Conservation (phyloP, 2,113 vertebrate species). For the Podarcis muralis region DNA sequence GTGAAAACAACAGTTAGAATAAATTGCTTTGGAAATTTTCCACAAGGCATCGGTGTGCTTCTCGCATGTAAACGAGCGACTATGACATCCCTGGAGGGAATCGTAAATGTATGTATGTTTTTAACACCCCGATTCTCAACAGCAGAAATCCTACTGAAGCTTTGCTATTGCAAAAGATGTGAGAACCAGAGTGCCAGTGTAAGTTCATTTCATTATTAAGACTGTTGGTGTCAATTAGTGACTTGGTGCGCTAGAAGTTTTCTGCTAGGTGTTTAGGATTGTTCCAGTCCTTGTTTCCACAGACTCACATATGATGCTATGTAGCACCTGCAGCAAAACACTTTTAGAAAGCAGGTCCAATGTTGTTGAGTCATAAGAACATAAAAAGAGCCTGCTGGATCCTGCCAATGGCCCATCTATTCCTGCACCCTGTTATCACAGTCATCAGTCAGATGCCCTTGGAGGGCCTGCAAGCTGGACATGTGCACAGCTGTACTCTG, state of each 20-base stretch:
- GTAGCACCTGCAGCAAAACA: background rate
- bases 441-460: too few relatives aligned
- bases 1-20: slow-evolving; percentile 37
- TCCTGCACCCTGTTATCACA: too few relatives aligned
- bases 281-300: background rate
- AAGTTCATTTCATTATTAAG: slow-evolving; percentile 33
- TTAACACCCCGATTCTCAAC: background rate
- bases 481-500: too few relatives aligned
- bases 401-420: too few relatives aligned
- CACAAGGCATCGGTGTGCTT: slow-evolving; percentile 39
- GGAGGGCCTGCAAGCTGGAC: too few relatives aligned
- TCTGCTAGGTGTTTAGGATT: background rate
- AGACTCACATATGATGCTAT: background rate
- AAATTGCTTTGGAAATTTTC: slow-evolving; percentile 50
- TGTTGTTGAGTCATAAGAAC: background rate
- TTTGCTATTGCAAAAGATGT: background rate
- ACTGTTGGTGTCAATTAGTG: slow-evolving; percentile 16
- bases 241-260: background rate
- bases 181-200: background rate
- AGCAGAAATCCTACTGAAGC: background rate
- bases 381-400: too few relatives aligned
- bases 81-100: background rate
- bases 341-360: background rate
- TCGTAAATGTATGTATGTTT: slow-evolving; percentile 36
- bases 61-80: slow-evolving; percentile 55